Evolutionary conservation across 2,113 vertebrate species (phyloP), one percentile per base, ranked within the genome.

Genomic region (Trogon surrucura): DNA sequence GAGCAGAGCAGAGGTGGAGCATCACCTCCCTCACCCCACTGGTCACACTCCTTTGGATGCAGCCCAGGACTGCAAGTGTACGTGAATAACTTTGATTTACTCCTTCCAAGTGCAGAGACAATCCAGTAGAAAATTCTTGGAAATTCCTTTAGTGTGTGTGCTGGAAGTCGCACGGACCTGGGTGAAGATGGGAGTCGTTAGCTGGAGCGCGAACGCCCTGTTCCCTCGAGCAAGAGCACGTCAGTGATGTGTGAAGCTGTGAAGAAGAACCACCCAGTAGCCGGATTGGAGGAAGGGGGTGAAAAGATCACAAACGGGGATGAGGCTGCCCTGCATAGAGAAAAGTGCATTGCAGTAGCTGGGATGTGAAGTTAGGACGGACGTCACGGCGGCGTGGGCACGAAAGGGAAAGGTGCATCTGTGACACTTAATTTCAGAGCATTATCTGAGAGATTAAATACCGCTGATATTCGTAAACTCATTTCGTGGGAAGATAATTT

Each of bases 311-410:
- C 13, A 36, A 64, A 13, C 6, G 18, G n/a, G 22, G 36, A 18
- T 30, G 6, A 9, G 10, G 13, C 72, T 86, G 32, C 41, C 30
- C 72, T 14, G 15, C 12, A 20, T 48, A 16, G 34, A 58, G n/a
- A 45, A 53, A 38, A 69, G 20, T 34, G 38, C 7, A 11, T 50
- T 61, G 60, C 5, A 9, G 36, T 51, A 41, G 25, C 57, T 61
- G 44, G 17, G 54, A 7, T 57, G 0, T 23, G 60, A 69, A 80
- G 48, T 83, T 20, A 17, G 1, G 4, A 9, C n/a, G 69, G 58
- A 8, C 44, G 66, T 51, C 56, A 16, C 44, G 56, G 13, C 3
- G 3, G 4, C 8, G 9, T 0, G 1, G 36, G 11, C 14, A 6
- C 34, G 41, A 38, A 4, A 51, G 30, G 70, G 44, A 8, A 54